Conservation (phyloP, 1,140 invertebrate species). For the Drosophila arizonae region DNA sequence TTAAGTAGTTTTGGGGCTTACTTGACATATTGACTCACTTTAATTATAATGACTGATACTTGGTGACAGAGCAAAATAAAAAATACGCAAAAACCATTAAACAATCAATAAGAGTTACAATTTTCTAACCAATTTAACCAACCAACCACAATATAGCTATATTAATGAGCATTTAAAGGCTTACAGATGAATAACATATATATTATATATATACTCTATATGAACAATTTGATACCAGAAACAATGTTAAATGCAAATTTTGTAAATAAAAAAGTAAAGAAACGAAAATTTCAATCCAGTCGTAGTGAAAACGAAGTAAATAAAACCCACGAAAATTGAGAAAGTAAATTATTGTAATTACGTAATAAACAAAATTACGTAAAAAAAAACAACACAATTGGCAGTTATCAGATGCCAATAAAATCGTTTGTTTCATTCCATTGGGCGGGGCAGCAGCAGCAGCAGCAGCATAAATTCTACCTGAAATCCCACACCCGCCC, state of each 20-base stretch:
- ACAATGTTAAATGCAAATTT: constrained; percentile 58
- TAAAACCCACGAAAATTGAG: constrained; percentile 22
- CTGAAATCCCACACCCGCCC: background rate
- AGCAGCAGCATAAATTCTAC: constrained; percentile 3
- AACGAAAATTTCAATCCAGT: constrained; percentile 39
- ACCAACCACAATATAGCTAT: constrained; percentile 34
- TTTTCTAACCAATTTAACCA: constrained; percentile 18
- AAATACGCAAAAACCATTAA: background rate
- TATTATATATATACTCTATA: constrained; percentile 26
- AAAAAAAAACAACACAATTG: constrained; percentile 43
- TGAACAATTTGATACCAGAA: constrained; percentile 56
- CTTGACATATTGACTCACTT: constrained; percentile 20
- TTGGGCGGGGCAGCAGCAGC: constrained; percentile 33
- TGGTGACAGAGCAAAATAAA: constrained; percentile 14
- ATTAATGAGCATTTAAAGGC: constrained; percentile 43
- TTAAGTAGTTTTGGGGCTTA: constrained; percentile 12
- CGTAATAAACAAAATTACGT: constrained; percentile 34
- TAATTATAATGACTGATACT: constrained; percentile 67
- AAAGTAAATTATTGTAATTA: constrained; percentile 76
- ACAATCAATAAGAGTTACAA: constrained; percentile 1
- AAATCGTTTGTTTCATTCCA: constrained; percentile 67
- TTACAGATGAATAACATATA: constrained; percentile 34
- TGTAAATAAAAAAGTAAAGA: constrained; percentile 56
- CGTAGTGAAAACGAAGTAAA: constrained; percentile 54
- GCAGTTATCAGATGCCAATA: constrained; percentile 60